phyloP scores from a whole-genome alignment of 2,888 invertebrate genomes.

The Eucera pruinosa region DNA sequence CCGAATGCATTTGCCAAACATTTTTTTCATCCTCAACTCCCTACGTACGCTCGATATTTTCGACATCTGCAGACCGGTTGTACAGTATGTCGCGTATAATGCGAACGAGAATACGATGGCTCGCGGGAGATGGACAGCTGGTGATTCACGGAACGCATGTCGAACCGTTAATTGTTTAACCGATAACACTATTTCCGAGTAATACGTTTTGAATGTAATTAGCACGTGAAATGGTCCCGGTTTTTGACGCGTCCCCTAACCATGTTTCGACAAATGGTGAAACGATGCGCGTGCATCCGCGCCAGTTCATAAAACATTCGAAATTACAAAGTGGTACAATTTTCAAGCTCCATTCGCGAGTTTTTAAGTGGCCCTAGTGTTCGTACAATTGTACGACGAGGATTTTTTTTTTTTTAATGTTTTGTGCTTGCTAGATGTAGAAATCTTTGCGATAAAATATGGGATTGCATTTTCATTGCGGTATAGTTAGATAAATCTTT shows the following conservation, averaged over 20 bases:
- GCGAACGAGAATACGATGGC: background rate
- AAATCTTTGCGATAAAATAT: no score
- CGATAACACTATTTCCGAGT: slow-evolving; percentile 39
- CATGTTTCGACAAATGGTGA: background rate
- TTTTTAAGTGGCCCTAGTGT: background rate
- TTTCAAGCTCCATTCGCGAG: background rate
- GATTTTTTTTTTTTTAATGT: background rate
- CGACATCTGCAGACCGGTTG: slow-evolving; percentile 33
- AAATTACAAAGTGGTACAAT: background rate
- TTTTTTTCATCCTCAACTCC: slow-evolving; percentile 12
- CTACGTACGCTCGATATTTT: slow-evolving; percentile 46
- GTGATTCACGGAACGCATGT: slow-evolving; percentile 29
- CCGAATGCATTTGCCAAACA: slow-evolving; percentile 62
- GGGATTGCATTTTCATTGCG: no score
- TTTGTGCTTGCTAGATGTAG: no score
- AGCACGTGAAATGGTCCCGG: background rate
- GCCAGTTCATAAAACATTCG: background rate
- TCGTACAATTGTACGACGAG: background rate
- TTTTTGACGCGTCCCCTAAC: slow-evolving; percentile 7
- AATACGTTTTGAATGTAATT: slow-evolving; percentile 32
- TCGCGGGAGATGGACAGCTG: background rate
- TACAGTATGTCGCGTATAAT: slow-evolving; percentile 34
- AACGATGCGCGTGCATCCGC: background rate
- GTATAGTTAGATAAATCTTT: no score
- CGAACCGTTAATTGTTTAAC: slow-evolving; percentile 46